phyloP scores from a whole-genome alignment of 2,113 vertebrate species.

The Pachypanchax playfairii region DNA sequence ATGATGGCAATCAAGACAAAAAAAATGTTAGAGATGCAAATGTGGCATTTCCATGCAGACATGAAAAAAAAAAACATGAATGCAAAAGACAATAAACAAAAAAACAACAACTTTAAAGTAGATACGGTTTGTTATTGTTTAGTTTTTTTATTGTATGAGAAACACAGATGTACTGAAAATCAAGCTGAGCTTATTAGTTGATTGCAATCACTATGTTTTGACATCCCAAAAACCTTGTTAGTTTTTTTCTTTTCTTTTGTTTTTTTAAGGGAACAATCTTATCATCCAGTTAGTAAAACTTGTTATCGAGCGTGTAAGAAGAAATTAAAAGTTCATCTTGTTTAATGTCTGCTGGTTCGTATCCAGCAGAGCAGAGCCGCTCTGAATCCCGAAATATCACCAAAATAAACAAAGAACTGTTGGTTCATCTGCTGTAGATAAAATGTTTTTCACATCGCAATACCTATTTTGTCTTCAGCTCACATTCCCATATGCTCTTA shows the following conservation, averaged over 20 bases:
- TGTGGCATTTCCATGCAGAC: conserved; percentile 67
- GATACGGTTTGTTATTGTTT: conserved; percentile 1
- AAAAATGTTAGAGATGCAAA: conserved; percentile 57
- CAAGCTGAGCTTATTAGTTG: conserved; percentile 65
- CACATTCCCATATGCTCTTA: conserved; percentile 52
- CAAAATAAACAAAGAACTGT: conserved; percentile 23
- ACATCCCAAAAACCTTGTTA: conserved; percentile 44
- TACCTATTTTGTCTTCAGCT: conserved; percentile 59
- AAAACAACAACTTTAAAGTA: conserved; percentile 14
- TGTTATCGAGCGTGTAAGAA: conserved; percentile 55
- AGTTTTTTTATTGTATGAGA: conserved; percentile 30
- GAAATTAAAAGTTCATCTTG: conserved; percentile 63
- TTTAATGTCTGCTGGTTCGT: conserved; percentile 57
- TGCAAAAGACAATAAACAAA: conserved; percentile 8
- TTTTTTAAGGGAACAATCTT: conserved; percentile 46
- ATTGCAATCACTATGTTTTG: conserved; percentile 65
- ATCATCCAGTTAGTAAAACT: conserved; percentile 59
- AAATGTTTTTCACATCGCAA: conserved; percentile 47
- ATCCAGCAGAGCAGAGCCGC: conserved; percentile 35
- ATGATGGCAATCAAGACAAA: conserved; percentile 37
- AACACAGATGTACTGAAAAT: conserved; percentile 61
- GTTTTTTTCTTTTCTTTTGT: conserved; percentile 15
- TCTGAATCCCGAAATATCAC: conserved; percentile 53
- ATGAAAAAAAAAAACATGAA: conserved; percentile 27
- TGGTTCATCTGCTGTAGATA: conserved; percentile 21